Evolutionary conservation across 1,140 invertebrate genomes (phyloP).

Genomic region (Cyphomyrmex costatus): DNA sequence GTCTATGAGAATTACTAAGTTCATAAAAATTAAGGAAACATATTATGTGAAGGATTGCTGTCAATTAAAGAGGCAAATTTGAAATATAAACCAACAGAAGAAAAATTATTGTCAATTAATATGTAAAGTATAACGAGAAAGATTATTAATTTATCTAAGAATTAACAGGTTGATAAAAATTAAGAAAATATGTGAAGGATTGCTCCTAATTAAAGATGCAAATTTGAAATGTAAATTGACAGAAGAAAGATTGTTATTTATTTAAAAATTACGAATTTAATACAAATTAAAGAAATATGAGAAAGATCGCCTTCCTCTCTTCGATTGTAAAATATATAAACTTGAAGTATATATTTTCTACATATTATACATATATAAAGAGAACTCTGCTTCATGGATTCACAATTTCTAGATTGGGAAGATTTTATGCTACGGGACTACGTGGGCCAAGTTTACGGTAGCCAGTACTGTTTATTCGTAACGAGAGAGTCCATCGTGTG

Average conservation of each 20-base stretch:
- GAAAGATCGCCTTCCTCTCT: neutral
- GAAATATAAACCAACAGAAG: neutral
- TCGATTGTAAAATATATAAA: neutral
- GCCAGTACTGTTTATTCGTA: slow-evolving; percentile 81
- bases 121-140: neutral
- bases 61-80: neutral
- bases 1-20: neutral
- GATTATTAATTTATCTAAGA: neutral
- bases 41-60: neutral
- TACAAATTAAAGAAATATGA: neutral
- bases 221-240: neutral
- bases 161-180: neutral
- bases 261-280: neutral
- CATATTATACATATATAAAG: no score
- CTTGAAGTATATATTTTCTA: neutral
- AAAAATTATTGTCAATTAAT: neutral
- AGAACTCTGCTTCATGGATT: neutral
- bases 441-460: slow-evolving; percentile 71
- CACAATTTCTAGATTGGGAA: neutral
- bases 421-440: neutral
- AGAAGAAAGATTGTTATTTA: neutral
- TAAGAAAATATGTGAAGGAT: neutral
- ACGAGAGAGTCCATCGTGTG: slow-evolving; percentile 65
- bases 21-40: neutral
- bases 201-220: neutral